Base-by-base conservation (phyloP, 2,888 invertebrate species). In the Melikaiella ostensackeni region DNA sequence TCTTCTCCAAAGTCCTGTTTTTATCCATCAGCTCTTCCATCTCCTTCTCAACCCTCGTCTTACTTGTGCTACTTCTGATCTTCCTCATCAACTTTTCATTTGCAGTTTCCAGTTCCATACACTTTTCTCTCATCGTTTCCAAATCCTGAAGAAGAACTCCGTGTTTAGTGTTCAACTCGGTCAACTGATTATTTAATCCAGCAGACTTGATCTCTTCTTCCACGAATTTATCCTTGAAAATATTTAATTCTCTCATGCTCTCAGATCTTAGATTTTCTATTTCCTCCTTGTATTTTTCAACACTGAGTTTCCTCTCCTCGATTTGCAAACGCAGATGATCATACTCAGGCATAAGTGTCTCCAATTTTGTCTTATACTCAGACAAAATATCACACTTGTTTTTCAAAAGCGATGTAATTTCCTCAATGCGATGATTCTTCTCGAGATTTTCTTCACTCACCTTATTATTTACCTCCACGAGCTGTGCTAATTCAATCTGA, bases 101-200 rank as follows among this genome's bases (percentile, higher is more conserved):
- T 0, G 89, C 89, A 62, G 89, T 91, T 4, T 92, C 91, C 4
- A 94, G 86, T 24, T 90, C 90, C 80, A 92, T 92, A 84, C 92
- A 93, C 80, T 93, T 93, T 50, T 93, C 92, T 2, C 92, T 92
- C 79, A 93, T 91, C 0, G 91, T 91, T 78, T 93, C 92, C 80
- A 90, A 87, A 4, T 93, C 89, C 57, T 89, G 90, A 66, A 91
- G 77, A 76, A 93, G 91, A 83, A 92, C 90, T 0, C 87, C 85
- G 84, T 93, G 93, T 82, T 92, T 93, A 0, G 93, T 91, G 0
- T 92, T 91, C 27, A 92, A 80, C 13, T 88, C 86, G 4, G 86
- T 86, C 0, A 92, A 74, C 77, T 92, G 92, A 16, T 89, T 90
- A 42, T 88, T 90, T 30, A 92, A 77, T 2, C 84, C 84, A 2